These are phyloP conservation scores for Brachyhypopomus gauderio DNA, from an alignment of 2,113 vertebrate species.

Conservation along the genomic window DNA sequence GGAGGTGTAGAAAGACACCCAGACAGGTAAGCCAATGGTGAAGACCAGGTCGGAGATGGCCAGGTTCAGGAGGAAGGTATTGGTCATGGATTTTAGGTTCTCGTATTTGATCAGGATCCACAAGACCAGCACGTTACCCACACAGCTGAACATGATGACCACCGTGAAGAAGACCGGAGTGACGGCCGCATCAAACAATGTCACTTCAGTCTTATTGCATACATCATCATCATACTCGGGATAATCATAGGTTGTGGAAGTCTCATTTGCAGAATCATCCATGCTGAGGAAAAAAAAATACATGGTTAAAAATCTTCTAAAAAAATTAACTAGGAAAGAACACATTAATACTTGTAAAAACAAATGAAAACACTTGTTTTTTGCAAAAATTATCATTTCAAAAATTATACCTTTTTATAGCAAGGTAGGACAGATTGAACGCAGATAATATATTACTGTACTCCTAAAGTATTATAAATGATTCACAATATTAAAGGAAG, in stretches of 20 bases:
- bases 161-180: conserved; percentile 76
- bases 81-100: conserved; percentile 83
- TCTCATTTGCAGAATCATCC: neutral
- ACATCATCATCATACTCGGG: neutral
- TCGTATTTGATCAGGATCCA: conserved; percentile 85
- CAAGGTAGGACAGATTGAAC: too few relatives aligned
- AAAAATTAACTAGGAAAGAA: too few relatives aligned
- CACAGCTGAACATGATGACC: conserved; percentile 79
- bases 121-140: conserved; percentile 86
- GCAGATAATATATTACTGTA: too few relatives aligned
- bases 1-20: conserved; percentile 68
- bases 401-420: too few relatives aligned
- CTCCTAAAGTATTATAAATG: too few relatives aligned
- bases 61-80: conserved; percentile 87
- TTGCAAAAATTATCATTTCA: too few relatives aligned
- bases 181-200: conserved; percentile 57
- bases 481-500: too few relatives aligned
- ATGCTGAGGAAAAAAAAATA: conserved; percentile 2
- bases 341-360: too few relatives aligned
- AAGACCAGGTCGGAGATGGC: conserved; percentile 88
- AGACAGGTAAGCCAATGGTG: conserved; percentile 83
- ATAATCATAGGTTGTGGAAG: neutral
- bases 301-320: too few relatives aligned
- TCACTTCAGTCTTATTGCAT: conserved; percentile 66
- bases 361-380: too few relatives aligned